Conservation (phyloP, 1,140 invertebrate genomes). For the Gonioctena quinquepunctata region DNA sequence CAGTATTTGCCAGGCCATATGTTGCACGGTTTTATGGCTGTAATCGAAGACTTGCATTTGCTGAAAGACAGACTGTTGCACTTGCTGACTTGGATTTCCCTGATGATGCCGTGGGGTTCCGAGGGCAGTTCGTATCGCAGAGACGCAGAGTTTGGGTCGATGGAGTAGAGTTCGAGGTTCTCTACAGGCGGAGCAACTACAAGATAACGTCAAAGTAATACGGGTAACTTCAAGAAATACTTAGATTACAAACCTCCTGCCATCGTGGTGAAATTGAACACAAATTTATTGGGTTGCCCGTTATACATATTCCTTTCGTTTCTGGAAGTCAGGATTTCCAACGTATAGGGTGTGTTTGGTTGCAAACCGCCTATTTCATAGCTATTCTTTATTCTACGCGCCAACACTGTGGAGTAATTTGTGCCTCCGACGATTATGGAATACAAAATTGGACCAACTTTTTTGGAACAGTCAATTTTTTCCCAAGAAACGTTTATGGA, state of each 20-base stretch:
- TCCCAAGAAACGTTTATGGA: slow-evolving; percentile 39
- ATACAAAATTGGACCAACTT: slow-evolving; percentile 37
- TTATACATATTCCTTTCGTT: slow-evolving; percentile 26
- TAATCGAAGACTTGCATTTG: slow-evolving; percentile 34
- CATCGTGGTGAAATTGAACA: slow-evolving; percentile 32
- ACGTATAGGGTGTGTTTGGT: slow-evolving; percentile 30
- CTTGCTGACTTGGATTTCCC: slow-evolving; percentile 27
- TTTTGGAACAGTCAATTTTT: slow-evolving; percentile 29
- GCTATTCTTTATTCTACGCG: slow-evolving; percentile 24
- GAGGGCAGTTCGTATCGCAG: slow-evolving; percentile 39
- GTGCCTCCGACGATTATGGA: slow-evolving; percentile 27
- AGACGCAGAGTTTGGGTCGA: slow-evolving; percentile 29
- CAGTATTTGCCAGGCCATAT: slow-evolving; percentile 40
- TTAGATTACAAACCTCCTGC: slow-evolving; percentile 33
- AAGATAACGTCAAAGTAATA: background rate
- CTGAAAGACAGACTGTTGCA: slow-evolving; percentile 35
- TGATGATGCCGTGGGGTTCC: slow-evolving; percentile 29
- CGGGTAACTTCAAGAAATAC: background rate
- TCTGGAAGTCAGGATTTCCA: slow-evolving; percentile 34
- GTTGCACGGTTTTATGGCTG: slow-evolving; percentile 28
- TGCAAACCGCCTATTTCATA: slow-evolving; percentile 30
- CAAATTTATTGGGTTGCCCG: slow-evolving; percentile 10
- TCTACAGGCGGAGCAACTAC: slow-evolving; percentile 32
- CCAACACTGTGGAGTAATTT: slow-evolving; percentile 23
- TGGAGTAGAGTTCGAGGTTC: slow-evolving; percentile 42